These are phyloP conservation scores for Odontocerum albicorne DNA, from an alignment of 2,888 invertebrate genomes.

Conservation along the genomic window DNA sequence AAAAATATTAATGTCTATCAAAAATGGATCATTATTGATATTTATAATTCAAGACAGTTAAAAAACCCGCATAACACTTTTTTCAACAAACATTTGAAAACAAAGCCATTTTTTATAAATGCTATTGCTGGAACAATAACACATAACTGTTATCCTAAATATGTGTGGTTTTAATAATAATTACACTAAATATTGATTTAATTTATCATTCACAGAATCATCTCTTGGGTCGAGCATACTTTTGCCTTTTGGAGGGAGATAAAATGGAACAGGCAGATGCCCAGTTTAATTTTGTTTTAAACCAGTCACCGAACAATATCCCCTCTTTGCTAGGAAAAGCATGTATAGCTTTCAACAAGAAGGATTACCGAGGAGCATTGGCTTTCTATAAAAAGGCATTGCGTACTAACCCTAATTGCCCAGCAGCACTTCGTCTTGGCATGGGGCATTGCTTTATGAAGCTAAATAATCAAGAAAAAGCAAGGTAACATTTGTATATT, in stretches of 20 bases:
- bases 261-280: conserved; percentile 99
- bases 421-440: conserved; percentile 93
- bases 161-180: too few relatives aligned
- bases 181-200: neutral
- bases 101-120: conserved; percentile 12
- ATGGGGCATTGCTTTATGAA: conserved; percentile 99
- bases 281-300: conserved; percentile 98
- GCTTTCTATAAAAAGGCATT: conserved; percentile 98
- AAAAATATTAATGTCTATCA: too few relatives aligned
- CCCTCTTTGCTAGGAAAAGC: conserved; percentile 98
- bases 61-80: too few relatives aligned
- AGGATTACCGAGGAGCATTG: conserved; percentile 91
- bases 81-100: too few relatives aligned
- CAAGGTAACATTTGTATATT: too few relatives aligned
- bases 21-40: too few relatives aligned
- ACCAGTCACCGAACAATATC: conserved; percentile 93
- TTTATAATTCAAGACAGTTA: too few relatives aligned
- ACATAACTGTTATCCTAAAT: neutral
- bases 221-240: conserved; percentile 95
- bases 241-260: conserved; percentile 96
- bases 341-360: conserved; percentile 97
- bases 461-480: conserved; percentile 93
- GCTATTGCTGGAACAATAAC: too few relatives aligned
- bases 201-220: conserved; percentile 72
- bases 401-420: conserved; percentile 94